Base-by-base conservation (phyloP, 2,888 invertebrate species). In the Brachynemurus nebulosus region DNA sequence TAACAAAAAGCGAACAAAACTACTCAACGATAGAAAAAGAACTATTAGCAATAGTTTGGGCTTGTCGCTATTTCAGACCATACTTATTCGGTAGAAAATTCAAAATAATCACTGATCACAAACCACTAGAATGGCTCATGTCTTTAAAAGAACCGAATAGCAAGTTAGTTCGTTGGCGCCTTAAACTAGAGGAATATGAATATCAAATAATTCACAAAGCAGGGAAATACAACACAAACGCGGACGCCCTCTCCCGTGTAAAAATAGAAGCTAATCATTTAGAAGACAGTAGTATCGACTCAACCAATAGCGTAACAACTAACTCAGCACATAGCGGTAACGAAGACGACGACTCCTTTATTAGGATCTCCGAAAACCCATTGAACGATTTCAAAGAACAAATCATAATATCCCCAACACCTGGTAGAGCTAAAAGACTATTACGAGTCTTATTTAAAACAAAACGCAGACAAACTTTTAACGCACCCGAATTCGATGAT, bases 41-140 rank as follows among this genome's bases (percentile, higher is more conserved):
- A 53, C 45, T 61, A 2, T 42, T 63, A 40, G 57, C 59, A 1
- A 59, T 65, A 6, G 51, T 63, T 4, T 62, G 57, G 56, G 51
- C 49, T 7, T 46, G 50, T 1, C 55, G 59, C 50, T 52, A 60
- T 46, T 64, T 61, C 47, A 17, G 60, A 23, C 59, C 61, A 3
- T 64, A 63, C 43, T 40, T 64, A 3, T 60, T 53, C 44, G 62
- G 62, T n/a, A 50, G 53, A 23, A 51, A 57, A 47, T 64, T 63
- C 40, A 51, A 33, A 9, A 54, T 64, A 9, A 16, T 56, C 4
- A 63, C 56, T 0, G 61, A 64, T 45, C 62, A 63, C 45, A 45
- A 49, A 49, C 59, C 60, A 1, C 47, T 62, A 23, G 52, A 49
- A 2, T 62, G 59, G 58, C 46, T 64, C 4, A 54, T 57, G 30